Conservation (phyloP, 2,888 invertebrate species). For the Lepidonotus clava region DNA sequence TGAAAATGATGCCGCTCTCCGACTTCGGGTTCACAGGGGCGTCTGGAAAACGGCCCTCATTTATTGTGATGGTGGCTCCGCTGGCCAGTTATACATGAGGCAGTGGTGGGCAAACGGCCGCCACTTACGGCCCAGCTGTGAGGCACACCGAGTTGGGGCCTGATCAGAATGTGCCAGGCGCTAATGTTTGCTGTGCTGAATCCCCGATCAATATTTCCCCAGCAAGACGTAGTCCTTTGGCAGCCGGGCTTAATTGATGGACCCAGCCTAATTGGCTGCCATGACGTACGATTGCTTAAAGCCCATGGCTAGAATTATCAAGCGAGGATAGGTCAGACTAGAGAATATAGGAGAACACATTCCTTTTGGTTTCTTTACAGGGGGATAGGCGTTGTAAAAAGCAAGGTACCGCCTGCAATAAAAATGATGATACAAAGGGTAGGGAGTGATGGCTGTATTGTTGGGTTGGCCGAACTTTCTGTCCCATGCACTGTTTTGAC, state of each 20-base stretch:
- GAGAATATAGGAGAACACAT: too few relatives aligned
- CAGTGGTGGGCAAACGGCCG: background rate
- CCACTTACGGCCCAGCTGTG: constrained; percentile 9
- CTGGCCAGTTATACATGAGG: background rate
- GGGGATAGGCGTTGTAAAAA: too few relatives aligned
- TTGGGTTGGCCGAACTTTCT: too few relatives aligned
- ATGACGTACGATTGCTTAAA: constrained; percentile 6
- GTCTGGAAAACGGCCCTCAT: background rate
- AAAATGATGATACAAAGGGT: too few relatives aligned
- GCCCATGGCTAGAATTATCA: constrained; percentile 4
- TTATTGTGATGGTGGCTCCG: constrained; percentile 4
- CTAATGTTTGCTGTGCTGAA: background rate
- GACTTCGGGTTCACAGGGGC: background rate
- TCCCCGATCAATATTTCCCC: constrained; percentile 1
- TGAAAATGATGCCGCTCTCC: background rate
- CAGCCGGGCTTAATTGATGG: constrained; percentile 21
- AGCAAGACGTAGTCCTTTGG: constrained; percentile 15
- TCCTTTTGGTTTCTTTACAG: too few relatives aligned
- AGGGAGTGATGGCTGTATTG: too few relatives aligned
- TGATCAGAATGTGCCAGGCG: background rate
- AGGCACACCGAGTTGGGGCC: background rate
- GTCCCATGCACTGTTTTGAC: too few relatives aligned
- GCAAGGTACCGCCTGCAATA: too few relatives aligned
- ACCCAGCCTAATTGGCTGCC: constrained; percentile 13
- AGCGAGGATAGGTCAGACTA: too few relatives aligned